Evolutionary conservation across 2,113 vertebrate species (phyloP).

Genomic region (Tursiops truncatus): DNA sequence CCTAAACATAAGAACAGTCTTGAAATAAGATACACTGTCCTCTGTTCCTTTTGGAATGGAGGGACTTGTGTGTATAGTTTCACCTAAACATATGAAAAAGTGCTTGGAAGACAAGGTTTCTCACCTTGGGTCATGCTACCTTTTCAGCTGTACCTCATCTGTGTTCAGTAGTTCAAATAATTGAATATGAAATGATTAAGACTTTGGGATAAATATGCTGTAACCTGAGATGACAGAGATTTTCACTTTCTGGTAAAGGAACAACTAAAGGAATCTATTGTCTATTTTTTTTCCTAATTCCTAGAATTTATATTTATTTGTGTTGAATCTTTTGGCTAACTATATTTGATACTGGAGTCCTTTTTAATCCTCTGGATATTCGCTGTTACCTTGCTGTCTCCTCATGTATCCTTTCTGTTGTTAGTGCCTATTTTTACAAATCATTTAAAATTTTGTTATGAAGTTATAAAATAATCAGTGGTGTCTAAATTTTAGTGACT

Average conservation of each 20-base stretch:
- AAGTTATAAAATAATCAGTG: not conserved
- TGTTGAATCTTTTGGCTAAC: not conserved
- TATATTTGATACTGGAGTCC: not conserved
- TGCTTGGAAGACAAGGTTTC: not conserved
- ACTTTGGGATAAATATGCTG: constrained; percentile 78
- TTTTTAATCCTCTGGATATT: not conserved
- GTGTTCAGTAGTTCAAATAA: constrained; percentile 81
- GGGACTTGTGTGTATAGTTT: not conserved
- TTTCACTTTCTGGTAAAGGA: constrained; percentile 74
- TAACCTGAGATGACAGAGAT: constrained; percentile 65
- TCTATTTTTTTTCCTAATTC: not conserved
- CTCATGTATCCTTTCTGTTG: not conserved
- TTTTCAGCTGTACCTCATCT: not conserved
- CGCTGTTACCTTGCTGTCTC: not conserved
- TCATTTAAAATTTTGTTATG: not conserved
- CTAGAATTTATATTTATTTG: not conserved
- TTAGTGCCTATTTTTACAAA: not conserved
- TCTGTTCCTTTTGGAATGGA: not conserved
- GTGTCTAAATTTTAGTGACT: not conserved
- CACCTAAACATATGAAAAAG: not conserved
- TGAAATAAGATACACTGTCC: not conserved
- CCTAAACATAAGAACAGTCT: not conserved
- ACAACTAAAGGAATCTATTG: constrained; percentile 71
- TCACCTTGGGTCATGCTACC: not conserved
- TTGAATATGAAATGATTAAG: constrained; percentile 77